Evolutionary conservation across 2,113 vertebrate species (phyloP).

Genomic region (Arvicanthis niloticus): DNA sequence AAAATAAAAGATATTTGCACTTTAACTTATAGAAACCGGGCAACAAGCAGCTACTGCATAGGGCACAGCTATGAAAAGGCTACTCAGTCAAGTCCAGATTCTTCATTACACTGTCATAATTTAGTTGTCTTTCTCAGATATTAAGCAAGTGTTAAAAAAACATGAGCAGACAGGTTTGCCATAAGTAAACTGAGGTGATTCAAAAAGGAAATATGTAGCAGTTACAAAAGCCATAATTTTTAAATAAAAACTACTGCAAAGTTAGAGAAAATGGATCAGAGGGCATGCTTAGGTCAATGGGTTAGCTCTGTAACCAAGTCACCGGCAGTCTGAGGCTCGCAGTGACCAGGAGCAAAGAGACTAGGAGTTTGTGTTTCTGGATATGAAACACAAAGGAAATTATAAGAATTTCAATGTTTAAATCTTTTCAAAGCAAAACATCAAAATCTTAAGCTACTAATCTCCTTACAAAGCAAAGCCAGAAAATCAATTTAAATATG

Average conservation of each 20-base stretch:
- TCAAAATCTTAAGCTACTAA: constrained; percentile 80
- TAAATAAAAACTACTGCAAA: constrained; percentile 70
- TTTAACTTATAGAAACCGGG: constrained; percentile 80
- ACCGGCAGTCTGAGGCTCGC: constrained; percentile 71
- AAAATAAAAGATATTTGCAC: constrained; percentile 85
- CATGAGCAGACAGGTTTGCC: constrained; percentile 79
- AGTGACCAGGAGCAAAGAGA: constrained; percentile 71
- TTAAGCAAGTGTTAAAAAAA: constrained; percentile 80
- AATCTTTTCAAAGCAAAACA: constrained; percentile 81
- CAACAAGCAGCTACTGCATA: constrained; percentile 82
- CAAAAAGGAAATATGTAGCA: constrained; percentile 66
- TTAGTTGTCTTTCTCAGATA: constrained; percentile 78
- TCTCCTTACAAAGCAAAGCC: constrained; percentile 88
- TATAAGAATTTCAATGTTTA: constrained; percentile 76
- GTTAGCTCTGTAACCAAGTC: constrained; percentile 78
- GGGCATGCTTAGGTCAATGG: constrained; percentile 85
- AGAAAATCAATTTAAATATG: constrained; percentile 84
- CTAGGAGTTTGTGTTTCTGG: constrained; percentile 74
- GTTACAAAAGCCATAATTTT: constrained; percentile 75
- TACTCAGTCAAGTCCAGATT: constrained; percentile 83
- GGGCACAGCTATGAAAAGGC: constrained; percentile 86
- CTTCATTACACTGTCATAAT: constrained; percentile 80
- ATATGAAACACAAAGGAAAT: constrained; percentile 72
- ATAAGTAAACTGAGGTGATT: constrained; percentile 80
- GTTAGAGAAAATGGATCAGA: constrained; percentile 68